A percentile compares a stretch with the other conserved stretches of the same genome.
Conservation (phyloP, 2,797 vertebrate genomes). For the Gouania willdenowi region DNA sequence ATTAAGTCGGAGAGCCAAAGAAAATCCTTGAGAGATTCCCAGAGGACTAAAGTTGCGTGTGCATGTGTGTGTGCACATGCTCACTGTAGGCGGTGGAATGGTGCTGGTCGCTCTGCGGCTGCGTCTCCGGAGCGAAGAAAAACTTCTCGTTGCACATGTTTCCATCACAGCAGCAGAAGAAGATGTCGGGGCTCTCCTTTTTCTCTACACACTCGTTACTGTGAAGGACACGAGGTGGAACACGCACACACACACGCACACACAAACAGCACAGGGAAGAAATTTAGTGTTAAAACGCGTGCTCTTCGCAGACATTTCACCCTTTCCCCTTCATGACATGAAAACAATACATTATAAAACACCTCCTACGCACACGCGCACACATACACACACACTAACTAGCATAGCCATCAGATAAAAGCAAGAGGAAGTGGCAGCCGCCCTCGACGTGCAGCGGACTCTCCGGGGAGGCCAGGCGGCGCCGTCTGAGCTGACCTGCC, state of each 20-base stretch:
- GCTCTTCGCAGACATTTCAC: no score
- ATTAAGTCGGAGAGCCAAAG: no score
- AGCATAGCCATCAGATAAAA: slow-evolving; percentile 56
- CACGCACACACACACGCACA: slow-evolving; percentile 5
- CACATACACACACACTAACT: slow-evolving; percentile 2
- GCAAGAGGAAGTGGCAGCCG: slow-evolving; percentile 65
- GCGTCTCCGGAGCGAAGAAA: slow-evolving; percentile 83
- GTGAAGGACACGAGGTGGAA: slow-evolving; percentile 20
- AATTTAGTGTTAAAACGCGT: slow-evolving; percentile 15
- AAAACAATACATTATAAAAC: no score
- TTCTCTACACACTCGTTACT: slow-evolving; percentile 91
- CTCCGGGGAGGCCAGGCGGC: slow-evolving; percentile 57
- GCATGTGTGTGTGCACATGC: slow-evolving; percentile 23
- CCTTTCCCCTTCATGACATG: no score
- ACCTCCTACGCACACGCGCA: background rate
- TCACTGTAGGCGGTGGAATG: slow-evolving; percentile 70
- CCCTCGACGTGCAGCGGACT: slow-evolving; percentile 58
- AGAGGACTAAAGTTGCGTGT: no score
- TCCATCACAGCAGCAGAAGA: slow-evolving; percentile 97
- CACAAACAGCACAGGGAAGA: slow-evolving; percentile 6
- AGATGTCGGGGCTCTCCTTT: slow-evolving; percentile 92
- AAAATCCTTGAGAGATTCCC: no score
- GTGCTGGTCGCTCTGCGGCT: slow-evolving; percentile 74
- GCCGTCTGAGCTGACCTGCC: slow-evolving; percentile 59
- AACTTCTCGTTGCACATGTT: slow-evolving; percentile 93